Evolutionary conservation across 2,113 vertebrate genomes (phyloP), one percentile per base, ranked within the genome.

Genomic region (Peromyscus leucopus): DNA sequence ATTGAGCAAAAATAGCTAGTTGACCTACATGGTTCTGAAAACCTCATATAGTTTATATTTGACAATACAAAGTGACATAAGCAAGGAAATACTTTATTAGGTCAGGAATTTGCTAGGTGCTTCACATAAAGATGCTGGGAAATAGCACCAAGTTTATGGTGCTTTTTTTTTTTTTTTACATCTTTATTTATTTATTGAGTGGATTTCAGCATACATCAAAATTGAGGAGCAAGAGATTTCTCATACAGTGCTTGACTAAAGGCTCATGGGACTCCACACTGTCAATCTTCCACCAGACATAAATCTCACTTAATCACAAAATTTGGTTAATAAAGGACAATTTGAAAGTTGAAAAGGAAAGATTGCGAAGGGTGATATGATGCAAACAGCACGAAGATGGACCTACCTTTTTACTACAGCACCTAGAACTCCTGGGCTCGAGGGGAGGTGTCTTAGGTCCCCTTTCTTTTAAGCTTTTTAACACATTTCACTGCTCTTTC

Each of bases 1-100:
- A 91, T 12, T 57, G 46, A 59, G 57, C 36, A 93, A 89, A 82
- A 59, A 33, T 63, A 82, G 61, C 11, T 63, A 89, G 67, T 11
- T 65, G 28, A 2, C 36, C 28, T 57, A 28, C 26, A 51, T 75
- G 83, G 26, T 76, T 75, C 31, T 87, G 67, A 93, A 79, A 59
- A 75, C 21, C 31, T 93, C 42, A 65, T 33, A 89, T 94, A 78
- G 21, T 89, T 89, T 75, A 59, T 46, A 89, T 79, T 21, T 89
- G 89, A 86, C 74, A 90, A 48, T 89, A 46, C 48, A 94, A 59
- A 46, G 24, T 93, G 59, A 95, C 82, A 87, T 0, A 91, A 92
- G 79, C 83, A 95, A 63, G 63, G n/a, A 80, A 88, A 83, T 22
- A 2, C 42, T 89, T 69, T 19, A 42, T 80, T 11, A 48, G 36